Percentiles rank a stretch among this genome's conserved stretches.
These are phyloP conservation scores for Epinephelus malabaricus DNA, from an alignment of 2,797 vertebrate species.

Conservation along the genomic window DNA sequence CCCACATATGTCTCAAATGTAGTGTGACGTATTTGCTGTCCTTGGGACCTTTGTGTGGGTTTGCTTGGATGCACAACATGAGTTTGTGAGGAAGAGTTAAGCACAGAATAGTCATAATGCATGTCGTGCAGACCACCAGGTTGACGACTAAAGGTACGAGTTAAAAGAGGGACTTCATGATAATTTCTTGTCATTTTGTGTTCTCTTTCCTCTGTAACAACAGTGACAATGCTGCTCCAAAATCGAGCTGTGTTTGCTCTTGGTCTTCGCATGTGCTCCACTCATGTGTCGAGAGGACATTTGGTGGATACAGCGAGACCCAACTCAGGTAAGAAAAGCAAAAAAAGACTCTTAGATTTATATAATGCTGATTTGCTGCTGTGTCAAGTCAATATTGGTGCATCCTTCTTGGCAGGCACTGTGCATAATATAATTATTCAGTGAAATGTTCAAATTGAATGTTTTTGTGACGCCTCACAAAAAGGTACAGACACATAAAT, in stretches of 20 bases:
- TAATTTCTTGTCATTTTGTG: background rate
- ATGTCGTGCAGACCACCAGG: background rate
- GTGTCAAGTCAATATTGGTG: background rate
- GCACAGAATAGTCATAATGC: background rate
- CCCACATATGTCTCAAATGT: background rate
- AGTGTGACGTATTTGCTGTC: too few species aligned
- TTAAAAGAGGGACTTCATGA: too few species aligned
- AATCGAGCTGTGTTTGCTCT: constrained; percentile 71
- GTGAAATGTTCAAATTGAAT: background rate
- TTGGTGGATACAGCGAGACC: constrained; percentile 82
- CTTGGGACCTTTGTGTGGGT: too few species aligned
- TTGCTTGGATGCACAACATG: background rate
- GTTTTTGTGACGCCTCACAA: too few species aligned
- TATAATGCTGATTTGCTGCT: background rate
- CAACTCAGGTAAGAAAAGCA: constrained; percentile 85
- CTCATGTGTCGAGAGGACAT: constrained; percentile 60
- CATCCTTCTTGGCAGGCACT: background rate
- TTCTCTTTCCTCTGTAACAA: background rate
- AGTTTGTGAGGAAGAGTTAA: background rate
- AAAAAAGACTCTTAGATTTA: too few species aligned
- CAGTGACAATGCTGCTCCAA: constrained; percentile 86
- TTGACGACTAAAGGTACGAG: background rate
- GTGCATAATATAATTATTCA: background rate
- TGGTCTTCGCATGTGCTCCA: constrained; percentile 78
- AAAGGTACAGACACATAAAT: too few species aligned